Evolutionary conservation across 2,888 invertebrate genomes (phyloP).

Genomic region (Lasioglossum morio): DNA sequence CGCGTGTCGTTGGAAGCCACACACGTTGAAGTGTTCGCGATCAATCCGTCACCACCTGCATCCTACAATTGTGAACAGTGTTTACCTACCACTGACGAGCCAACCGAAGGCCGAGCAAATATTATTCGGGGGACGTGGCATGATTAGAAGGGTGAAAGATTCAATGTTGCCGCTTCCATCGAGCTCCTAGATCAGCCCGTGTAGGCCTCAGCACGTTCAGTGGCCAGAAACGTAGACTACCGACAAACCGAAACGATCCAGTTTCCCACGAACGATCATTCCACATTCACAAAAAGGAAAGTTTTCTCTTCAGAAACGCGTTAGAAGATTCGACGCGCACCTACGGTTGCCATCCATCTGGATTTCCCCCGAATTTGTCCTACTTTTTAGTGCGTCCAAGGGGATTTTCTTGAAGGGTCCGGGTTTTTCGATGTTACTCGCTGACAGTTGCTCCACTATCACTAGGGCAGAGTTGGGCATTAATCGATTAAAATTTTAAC

Average conservation of each 20-base stretch:
- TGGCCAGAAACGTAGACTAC: not conserved
- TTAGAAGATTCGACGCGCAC: no score
- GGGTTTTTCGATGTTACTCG: no score
- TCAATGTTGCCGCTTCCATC: slow-evolving; percentile 31
- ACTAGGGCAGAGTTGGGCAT: no score
- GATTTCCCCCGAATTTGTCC: no score
- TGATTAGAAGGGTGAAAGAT: slow-evolving; percentile 34
- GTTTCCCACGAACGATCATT: not conserved
- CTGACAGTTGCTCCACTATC: no score
- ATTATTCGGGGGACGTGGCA: slow-evolving; percentile 35
- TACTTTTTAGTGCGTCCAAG: no score
- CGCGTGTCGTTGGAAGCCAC: not conserved
- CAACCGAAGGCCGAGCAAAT: slow-evolving; percentile 31
- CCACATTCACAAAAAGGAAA: not conserved
- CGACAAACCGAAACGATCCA: not conserved
- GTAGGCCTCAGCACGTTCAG: slow-evolving; percentile 13
- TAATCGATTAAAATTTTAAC: no score
- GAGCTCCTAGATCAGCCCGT: not conserved
- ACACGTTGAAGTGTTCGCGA: slow-evolving; percentile 6
- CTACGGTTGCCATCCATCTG: no score
- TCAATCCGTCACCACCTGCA: slow-evolving; percentile 25
- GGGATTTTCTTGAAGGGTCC: no score
- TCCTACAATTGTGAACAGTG: slow-evolving; percentile 26
- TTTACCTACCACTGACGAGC: slow-evolving; percentile 26
- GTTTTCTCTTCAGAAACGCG: not conserved